Base-by-base conservation (phyloP, 2,797 vertebrate genomes). In the Acrossocheilus wenchowensis region DNA sequence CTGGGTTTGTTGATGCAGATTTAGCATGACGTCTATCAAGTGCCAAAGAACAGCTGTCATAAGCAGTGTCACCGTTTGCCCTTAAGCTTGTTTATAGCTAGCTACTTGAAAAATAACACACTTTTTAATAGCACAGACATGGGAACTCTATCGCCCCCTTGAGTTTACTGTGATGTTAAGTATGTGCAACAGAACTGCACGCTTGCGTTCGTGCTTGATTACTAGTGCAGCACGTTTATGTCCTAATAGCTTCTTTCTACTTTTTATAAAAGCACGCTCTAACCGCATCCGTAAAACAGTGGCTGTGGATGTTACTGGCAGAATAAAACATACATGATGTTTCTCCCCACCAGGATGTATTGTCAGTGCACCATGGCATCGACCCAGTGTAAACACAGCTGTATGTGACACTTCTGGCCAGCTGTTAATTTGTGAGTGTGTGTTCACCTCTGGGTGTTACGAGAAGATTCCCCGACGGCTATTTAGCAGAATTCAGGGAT, bases 361-460 rank as follows among this genome's bases (percentile, higher is more conserved):
- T 90, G 88, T 88, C 88, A 75, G 88, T 84, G 79, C 84, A 82
- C 78, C 68, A 69, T 88, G 89, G 89, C 88, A 30, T 85, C 12
- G 26, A 39, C 78, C 87, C 89, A 90, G 83, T 45, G 86, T 90
- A 90, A 91, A 91, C 89, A 90, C 89, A 90, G 90, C 91, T 91
- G 90, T 82, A 88, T 84, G 52, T 84, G 77, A 78, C 87, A 86
- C 54, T 72, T 87, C 78, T 87, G 62, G 81, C 73, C 82, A 88
- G 87, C 86, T 89, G 89, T 89, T 87, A 87, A 87, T 89, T 84
- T 91, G 89, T 87, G 83, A 83, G 86, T 87, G 80, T 81, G 84
- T 83, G 82, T 86, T 54, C 54, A 79, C 45, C 64, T 83, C 62
- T 71, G 80, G 21, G 74, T 87, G 86, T 83, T 34, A 66, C 30